Base-by-base conservation (phyloP, 2,888 invertebrate genomes). In the Pristionchus exspectatus region DNA sequence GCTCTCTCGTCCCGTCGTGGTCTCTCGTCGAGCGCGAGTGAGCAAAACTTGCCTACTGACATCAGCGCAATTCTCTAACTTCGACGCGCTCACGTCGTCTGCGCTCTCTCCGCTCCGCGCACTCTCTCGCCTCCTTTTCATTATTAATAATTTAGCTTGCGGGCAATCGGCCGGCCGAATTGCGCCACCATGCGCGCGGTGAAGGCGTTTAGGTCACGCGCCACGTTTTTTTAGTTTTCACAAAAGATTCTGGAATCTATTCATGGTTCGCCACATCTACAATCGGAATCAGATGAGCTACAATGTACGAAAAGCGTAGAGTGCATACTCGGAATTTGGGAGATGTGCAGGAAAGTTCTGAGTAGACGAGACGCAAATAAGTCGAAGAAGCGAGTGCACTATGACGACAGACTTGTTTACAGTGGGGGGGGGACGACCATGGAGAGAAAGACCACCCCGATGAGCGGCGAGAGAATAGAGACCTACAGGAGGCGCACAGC, bases 31-130 rank as follows among this genome's bases (percentile, higher is more conserved):
- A 38, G 69, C 69, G 69, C 38, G 74, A 38, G 74, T 74, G 74
- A 74, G 74, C 38, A 74, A 74, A 74, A 74, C 74, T 74, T 74
- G 33, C 74, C 74, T 74, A 74, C 74, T 74, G 74, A 74, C 74
- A 74, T 74, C 74, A 74, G 24, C 74, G 74, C 74, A 74, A 74
- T 74, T 74, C 74, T 74, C 74, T 74, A 74, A 74, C 74, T 74
- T 74, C 21, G 27, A 18, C 72, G 72, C 72, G 38, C 74, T 21
- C 30, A 14, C 5, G 38, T 1, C 38, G 33, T 74, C 21, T 21
- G 21, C 38, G 12, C 74, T 38, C 74, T 74, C 74, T 33, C 21
- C 16, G 27, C 14, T 21, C 38, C 74, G 38, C 74, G 18, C 38
- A 74, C 38, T 33, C 38, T 38, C 74, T 33, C 38, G 18, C 38